Evolutionary conservation across 2,888 invertebrate species (phyloP), one percentile per base, ranked within the genome.

Genomic region (Phania funesta): DNA sequence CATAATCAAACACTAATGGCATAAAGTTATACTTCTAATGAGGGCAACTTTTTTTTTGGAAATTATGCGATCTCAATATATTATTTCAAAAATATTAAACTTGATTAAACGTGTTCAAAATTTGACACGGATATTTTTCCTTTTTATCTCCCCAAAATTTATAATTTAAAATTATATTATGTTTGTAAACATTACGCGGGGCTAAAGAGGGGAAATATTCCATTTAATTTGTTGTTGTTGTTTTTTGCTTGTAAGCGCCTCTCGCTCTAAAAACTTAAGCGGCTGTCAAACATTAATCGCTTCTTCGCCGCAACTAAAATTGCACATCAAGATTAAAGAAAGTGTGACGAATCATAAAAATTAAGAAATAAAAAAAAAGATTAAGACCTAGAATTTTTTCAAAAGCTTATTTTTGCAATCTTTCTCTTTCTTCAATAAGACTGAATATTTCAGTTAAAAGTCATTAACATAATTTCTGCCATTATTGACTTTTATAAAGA

Each of bases 391-490:
- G 11, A 41, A 41, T 54, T 68, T 41, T 24, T 38, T 26, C 22
- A 7, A 41, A 44, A 11, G 8, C 16, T 16, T 7, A 9, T 35
- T 44, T 38, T 38, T n/a, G 2, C n/a, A n/a, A 44, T 18, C 4
- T 16, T 44, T 44, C 16, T 35, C 58, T 48, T 70, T 22, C 18
- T 56, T 46, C 22, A 41, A 41, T 20, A 32, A 32, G 3, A 58
- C 35, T 32, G 32, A 29, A 8, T 7, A 20, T 48, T 26, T n/a
- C 16, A 38, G 18, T 50, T 58, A 46, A 67, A 41, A 58, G 32
- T 22, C 46, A 73, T 77, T 74, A 77, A 74, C 52, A 65, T 70
- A 56, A 74, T 74, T 78, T 74, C 26, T 78, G 74, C 65, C 65
- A 65, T 67, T 70, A 38, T 9, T 70, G 50, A 1, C 46, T 41